phyloP scores from a whole-genome alignment of 2,797 vertebrate species.

The Gallinago solitaria region DNA sequence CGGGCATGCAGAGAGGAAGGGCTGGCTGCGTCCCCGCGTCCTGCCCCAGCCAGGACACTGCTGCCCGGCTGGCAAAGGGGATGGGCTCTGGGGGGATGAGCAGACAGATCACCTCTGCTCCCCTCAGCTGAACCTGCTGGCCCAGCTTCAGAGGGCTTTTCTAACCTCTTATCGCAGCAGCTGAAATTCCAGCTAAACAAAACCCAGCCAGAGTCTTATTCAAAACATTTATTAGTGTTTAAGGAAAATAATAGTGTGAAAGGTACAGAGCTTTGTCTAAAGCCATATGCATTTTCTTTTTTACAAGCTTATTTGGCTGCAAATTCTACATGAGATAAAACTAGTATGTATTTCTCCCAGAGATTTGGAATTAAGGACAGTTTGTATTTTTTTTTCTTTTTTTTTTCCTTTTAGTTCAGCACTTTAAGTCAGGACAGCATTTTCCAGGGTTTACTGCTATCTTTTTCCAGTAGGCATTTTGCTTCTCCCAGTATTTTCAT shows the following conservation, averaged over 20 bases:
- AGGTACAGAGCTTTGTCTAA: constrained; percentile 58
- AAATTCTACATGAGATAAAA: constrained; percentile 54
- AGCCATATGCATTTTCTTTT: constrained; percentile 35
- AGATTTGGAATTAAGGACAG: constrained; percentile 62
- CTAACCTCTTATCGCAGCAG: not conserved
- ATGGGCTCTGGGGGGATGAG: rapidly evolving
- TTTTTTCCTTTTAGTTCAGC: constrained; percentile 36
- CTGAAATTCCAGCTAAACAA: constrained; percentile 8
- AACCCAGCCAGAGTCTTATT: constrained; percentile 47
- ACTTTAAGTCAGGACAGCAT: constrained; percentile 34
- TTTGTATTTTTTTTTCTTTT: not conserved
- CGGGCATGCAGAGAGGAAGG: rapidly evolving
- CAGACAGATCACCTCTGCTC: not conserved
- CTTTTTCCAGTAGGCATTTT: constrained; percentile 57
- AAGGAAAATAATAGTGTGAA: constrained; percentile 69
- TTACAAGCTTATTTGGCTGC: constrained; percentile 47
- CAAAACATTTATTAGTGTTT: constrained; percentile 71
- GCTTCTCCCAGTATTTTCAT: constrained; percentile 25
- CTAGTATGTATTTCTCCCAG: constrained; percentile 50
- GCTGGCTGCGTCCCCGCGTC: not conserved
- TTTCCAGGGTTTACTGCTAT: constrained; percentile 53
- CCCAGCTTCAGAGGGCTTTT: constrained; percentile 2
- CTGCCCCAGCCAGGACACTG: not conserved
- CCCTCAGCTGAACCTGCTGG: not conserved
- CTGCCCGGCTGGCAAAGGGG: not conserved